Conservation (phyloP, 2,797 vertebrate species). For the Austrolebias charrua region DNA sequence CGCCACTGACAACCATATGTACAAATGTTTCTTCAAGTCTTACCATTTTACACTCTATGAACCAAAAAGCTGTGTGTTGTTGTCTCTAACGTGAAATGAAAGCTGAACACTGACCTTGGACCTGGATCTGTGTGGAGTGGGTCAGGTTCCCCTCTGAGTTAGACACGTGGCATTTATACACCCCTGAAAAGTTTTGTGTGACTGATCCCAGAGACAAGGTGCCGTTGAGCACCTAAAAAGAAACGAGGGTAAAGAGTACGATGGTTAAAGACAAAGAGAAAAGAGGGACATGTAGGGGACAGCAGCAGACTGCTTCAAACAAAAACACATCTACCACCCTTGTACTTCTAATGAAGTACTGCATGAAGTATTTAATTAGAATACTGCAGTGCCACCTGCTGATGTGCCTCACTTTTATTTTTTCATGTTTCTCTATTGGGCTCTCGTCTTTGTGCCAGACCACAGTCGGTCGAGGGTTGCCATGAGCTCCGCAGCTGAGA, state of each 20-base stretch:
- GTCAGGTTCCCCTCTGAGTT: constrained; percentile 89
- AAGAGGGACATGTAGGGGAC: constrained; percentile 16
- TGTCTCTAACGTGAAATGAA: constrained; percentile 13
- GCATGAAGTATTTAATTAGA: constrained; percentile 33
- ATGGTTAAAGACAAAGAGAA: constrained; percentile 29
- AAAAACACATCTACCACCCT: constrained; percentile 29
- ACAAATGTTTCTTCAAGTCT: neutral
- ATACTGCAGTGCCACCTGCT: constrained; percentile 40
- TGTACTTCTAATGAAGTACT: constrained; percentile 27
- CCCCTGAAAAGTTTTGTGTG: constrained; percentile 83
- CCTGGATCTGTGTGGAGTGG: constrained; percentile 87
- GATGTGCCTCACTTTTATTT: constrained; percentile 82
- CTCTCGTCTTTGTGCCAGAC: constrained; percentile 88
- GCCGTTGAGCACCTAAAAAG: constrained; percentile 87
- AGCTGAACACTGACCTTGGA: constrained; percentile 85
- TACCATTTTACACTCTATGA: neutral
- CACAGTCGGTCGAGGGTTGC: constrained; percentile 89
- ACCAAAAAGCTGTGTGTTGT: constrained; percentile 4
- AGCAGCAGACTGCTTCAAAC: constrained; percentile 32
- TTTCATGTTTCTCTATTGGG: constrained; percentile 76
- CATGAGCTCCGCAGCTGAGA: constrained; percentile 87
- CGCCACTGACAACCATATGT: too few species aligned
- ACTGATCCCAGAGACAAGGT: constrained; percentile 83
- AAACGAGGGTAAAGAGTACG: constrained; percentile 10
- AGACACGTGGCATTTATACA: constrained; percentile 92